Conservation (phyloP, 2,113 vertebrate species). For the Otolemur garnettii region DNA sequence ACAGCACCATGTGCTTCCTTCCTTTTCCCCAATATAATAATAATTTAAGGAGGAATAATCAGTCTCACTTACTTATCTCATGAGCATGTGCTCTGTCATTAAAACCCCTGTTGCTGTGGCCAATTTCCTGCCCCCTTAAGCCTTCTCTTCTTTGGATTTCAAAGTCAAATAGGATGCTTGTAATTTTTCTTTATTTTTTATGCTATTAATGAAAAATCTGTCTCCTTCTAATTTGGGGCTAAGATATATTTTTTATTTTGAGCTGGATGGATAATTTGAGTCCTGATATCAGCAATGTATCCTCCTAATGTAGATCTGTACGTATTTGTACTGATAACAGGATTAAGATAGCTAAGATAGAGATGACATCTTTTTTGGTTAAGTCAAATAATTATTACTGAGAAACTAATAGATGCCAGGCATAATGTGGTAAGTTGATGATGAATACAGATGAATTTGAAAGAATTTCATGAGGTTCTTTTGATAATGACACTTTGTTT, state of each 20-base stretch:
- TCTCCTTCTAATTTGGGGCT: not conserved
- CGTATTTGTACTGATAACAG: not conserved
- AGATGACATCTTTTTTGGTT: not conserved
- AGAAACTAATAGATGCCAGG: not conserved
- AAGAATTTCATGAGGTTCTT: not conserved
- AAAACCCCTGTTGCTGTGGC: not conserved
- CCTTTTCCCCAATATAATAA: not conserved
- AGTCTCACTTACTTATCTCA: not conserved
- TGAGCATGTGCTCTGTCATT: not conserved
- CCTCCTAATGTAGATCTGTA: rapidly evolving
- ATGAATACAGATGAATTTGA: not conserved
- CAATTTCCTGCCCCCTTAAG: not conserved
- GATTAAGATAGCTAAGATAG: not conserved
- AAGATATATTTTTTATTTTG: not conserved
- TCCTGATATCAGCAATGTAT: too few relatives aligned
- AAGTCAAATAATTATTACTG: not conserved
- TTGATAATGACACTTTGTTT: not conserved
- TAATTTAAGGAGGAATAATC: not conserved
- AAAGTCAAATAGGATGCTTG: not conserved
- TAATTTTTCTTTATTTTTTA: not conserved
- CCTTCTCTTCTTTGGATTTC: not conserved
- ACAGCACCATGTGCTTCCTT: not conserved
- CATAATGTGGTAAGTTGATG: not conserved
- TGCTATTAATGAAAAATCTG: not conserved
- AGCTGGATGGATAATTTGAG: not conserved